Evolutionary conservation across 2,113 vertebrate species (phyloP), one percentile per base, ranked within the genome.

Genomic region (Thomomys bottae): DNA sequence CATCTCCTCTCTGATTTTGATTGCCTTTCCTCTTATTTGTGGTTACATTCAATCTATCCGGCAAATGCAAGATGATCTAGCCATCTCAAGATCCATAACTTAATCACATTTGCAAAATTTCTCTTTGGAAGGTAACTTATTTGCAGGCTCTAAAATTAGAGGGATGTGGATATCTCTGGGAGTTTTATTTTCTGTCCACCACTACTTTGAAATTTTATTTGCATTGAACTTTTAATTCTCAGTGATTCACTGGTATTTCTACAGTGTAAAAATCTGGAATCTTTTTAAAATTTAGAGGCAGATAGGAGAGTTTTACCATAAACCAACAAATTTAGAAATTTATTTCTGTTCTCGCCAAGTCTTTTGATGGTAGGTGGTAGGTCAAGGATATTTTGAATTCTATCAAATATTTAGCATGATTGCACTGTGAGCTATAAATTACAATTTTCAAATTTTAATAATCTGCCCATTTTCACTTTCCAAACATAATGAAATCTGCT

Each of bases 191-290:
- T 63, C 70, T 64, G 75, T 45, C 20, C 40, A 73, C 0, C 21
- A 59, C 21, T n/a, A 59, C 79, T 89, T 57, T 81, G 54, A 89
- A 84, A 73, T 89, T 23, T 90, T 89, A 49, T 34, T 87, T 64
- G 32, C 15, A 61, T 3, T 67, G 30, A 84, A n/a, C n/a, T 88
- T 76, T 91, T 82, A 23, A 63, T 32, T 86, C 32, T 86, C 57
- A 17, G 34, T 79, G 36, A 61, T 40, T 89, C 61, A 80, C 63
- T 73, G 63, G 40, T 72, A 24, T 71, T 63, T 5, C 36, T 79
- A 72, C 24, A 57, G 5, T 28, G 15, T 79, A 32, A 89, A 91
- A 72, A 73, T 28, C 10, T 28, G 8, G 38, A 90, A 89, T 68
- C 4, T 14, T 40, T 88, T 59, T 76, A 82, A 78, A 49, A 80